Percentiles rank a stretch among this genome's conserved stretches.
Evolutionary conservation across 2,888 invertebrate genomes (phyloP).

Genomic region (Ametastegia equiseti): DNA sequence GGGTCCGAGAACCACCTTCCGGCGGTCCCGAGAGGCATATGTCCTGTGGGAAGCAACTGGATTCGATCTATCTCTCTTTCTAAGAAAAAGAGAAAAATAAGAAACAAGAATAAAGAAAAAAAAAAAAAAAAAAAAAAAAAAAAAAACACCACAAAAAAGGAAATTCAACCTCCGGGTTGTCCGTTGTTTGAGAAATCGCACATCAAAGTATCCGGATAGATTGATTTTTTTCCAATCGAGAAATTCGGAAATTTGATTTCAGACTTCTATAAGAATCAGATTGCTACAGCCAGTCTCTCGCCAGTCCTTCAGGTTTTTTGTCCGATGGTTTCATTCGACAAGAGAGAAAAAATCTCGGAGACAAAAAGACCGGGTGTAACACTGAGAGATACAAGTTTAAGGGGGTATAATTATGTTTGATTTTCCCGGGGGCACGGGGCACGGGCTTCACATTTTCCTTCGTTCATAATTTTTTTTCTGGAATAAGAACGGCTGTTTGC

Average conservation of each 20-base stretch:
- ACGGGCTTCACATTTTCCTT: too few relatives aligned
- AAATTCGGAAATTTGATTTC: slow-evolving; percentile 5
- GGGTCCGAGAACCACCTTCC: neutral
- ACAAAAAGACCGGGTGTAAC: neutral
- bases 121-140: neutral
- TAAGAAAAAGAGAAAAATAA: too few relatives aligned
- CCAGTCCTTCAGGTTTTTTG: neutral
- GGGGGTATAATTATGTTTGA: neutral
- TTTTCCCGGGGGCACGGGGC: neutral
- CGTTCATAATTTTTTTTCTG: neutral
- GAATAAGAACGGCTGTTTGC: neutral
- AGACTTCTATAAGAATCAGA: slow-evolving; percentile 15
- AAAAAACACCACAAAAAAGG: neutral
- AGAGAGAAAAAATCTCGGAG: neutral
- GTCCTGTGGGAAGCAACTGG: slow-evolving; percentile 1
- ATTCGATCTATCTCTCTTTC: slow-evolving; percentile 13
- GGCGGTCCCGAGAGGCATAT: slow-evolving; percentile 15
- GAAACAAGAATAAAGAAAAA: neutral
- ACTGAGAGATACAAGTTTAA: neutral
- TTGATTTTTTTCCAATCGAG: neutral
- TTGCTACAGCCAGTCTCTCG: neutral
- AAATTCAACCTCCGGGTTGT: neutral
- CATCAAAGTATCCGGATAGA: neutral
- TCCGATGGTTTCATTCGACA: neutral
- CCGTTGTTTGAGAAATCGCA: slow-evolving; percentile 37